Base-by-base conservation (phyloP, 2,888 invertebrate species). In the Scrobipalpa atriplicella region DNA sequence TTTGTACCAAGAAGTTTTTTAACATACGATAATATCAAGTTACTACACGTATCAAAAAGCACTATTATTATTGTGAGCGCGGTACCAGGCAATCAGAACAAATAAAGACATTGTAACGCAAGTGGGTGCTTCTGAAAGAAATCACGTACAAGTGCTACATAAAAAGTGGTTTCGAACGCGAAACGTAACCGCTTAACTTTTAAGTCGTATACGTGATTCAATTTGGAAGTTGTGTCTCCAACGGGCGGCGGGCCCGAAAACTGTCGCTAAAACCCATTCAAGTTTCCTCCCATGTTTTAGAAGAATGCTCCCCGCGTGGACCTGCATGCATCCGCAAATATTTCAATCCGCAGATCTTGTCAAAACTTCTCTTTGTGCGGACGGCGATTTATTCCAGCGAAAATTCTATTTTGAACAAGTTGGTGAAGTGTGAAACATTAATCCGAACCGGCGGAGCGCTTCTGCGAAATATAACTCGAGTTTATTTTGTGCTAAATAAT, bases 151-250 rank as follows among this genome's bases (percentile, higher is more conserved):
- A 78, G 75, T 77, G 82, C 83, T 83, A 86, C 81, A 85, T 86
- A 89, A 90, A 89, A 90, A 90, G 85, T 82, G 86, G 87, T 85
- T 86, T 81, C 81, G 77, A 86, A 86, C 84, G 80, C 83, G 83
- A 85, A 86, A 86, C 84, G 88, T 86, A 87, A 90, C 87, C 87
- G 87, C 89, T 90, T 90, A 90, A 92, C 89, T 91, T 92, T 90
- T 90, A 90, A 91, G 90, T 87, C 86, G 85, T 86, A 87, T 90
- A 91, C 92, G 91, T 91, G 92, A 91, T 91, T 90, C 91, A 91
- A 92, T 92, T 91, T 88, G 79, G 82, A 86, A 89, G 86, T 89
- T 89, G 85, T 86, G 84, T 87, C 85, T 86, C 80, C 80, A 79
- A n/a, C n/a, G 16, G 58, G 58, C 36, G 38, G 58, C 29, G 29